Conservation (phyloP, 2,113 vertebrate species). For the Syngnathus scovelli region DNA sequence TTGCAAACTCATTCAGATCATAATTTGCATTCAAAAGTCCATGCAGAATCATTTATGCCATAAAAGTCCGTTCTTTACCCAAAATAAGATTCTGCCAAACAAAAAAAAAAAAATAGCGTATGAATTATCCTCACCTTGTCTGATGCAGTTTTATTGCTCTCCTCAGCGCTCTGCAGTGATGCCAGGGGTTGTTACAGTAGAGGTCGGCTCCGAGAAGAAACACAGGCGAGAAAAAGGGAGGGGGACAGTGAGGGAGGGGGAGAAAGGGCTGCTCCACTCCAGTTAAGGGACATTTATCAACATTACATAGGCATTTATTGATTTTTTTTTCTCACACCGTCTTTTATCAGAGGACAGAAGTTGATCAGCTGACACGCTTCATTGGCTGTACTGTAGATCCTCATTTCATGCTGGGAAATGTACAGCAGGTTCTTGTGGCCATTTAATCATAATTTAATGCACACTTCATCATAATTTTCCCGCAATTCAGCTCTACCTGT, state of each 20-base stretch:
- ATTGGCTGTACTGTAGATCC: conserved; percentile 3
- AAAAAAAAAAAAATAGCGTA: conserved; percentile 9
- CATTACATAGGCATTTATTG: conserved; percentile 44
- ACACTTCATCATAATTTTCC: background rate
- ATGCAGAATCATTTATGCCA: background rate
- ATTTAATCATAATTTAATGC: background rate
- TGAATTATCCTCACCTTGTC: conserved; percentile 60
- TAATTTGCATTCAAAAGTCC: conserved; percentile 10
- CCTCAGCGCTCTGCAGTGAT: conserved; percentile 62
- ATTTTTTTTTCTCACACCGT: conserved; percentile 19
- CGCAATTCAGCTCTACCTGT: background rate
- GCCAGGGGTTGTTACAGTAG: conserved; percentile 65
- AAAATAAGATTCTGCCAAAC: conserved; percentile 2
- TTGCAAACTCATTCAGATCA: conserved; percentile 17
- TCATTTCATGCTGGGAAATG: conserved; percentile 27
- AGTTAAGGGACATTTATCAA: conserved; percentile 58
- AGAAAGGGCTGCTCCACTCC: conserved; percentile 51
- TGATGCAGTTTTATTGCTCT: conserved; percentile 58
- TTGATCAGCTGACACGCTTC: conserved; percentile 30
- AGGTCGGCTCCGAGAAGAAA: conserved; percentile 62
- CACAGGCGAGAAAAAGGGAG: conserved; percentile 46
- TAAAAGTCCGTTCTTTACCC: conserved; percentile 14
- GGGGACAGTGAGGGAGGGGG: conserved; percentile 34
- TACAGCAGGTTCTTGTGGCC: background rate
- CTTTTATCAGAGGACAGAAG: conserved; percentile 33